phyloP scores from a whole-genome alignment of 2,888 invertebrate genomes.

The Microchrysa polita region DNA sequence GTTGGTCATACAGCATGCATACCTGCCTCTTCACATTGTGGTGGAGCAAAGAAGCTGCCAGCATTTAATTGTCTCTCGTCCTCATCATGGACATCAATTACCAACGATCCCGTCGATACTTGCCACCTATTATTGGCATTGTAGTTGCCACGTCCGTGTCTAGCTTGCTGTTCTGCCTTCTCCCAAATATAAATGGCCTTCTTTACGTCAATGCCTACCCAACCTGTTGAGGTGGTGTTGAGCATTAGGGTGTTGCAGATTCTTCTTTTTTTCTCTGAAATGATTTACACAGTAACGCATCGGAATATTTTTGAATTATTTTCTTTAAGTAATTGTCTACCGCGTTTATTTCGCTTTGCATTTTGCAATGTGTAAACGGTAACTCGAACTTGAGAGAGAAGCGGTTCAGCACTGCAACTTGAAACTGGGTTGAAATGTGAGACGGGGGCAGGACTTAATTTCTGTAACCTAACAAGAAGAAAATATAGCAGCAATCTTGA shows the following conservation, averaged over 20 bases:
- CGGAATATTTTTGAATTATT: not conserved
- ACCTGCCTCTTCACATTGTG: conserved; percentile 63
- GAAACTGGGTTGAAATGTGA: conserved; percentile 44
- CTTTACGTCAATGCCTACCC: conserved; percentile 63
- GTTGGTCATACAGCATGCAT: too few species aligned
- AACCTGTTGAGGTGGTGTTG: conserved; percentile 60
- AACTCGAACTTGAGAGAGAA: conserved; percentile 61
- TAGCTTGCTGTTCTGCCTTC: conserved; percentile 52
- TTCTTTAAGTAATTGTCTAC: conserved; percentile 45
- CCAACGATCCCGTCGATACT: conserved; percentile 59
- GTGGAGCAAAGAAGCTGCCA: conserved; percentile 61
- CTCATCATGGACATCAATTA: conserved; percentile 63
- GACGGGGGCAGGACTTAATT: conserved; percentile 11
- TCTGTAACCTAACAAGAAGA: conserved; percentile 18
- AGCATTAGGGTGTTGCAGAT: conserved; percentile 63
- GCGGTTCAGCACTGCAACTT: conserved; percentile 53
- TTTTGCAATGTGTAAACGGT: conserved; percentile 62
- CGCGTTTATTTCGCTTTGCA: conserved; percentile 59
- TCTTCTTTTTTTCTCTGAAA: conserved; percentile 58
- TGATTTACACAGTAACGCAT: not conserved
- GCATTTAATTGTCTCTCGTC: conserved; percentile 62
- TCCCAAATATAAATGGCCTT: conserved; percentile 63
- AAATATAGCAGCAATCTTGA: too few species aligned
- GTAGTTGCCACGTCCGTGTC: conserved; percentile 10
- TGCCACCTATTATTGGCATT: conserved; percentile 53